phyloP scores from a whole-genome alignment of 2,113 vertebrate genomes.

The Lamprotornis superbus region DNA sequence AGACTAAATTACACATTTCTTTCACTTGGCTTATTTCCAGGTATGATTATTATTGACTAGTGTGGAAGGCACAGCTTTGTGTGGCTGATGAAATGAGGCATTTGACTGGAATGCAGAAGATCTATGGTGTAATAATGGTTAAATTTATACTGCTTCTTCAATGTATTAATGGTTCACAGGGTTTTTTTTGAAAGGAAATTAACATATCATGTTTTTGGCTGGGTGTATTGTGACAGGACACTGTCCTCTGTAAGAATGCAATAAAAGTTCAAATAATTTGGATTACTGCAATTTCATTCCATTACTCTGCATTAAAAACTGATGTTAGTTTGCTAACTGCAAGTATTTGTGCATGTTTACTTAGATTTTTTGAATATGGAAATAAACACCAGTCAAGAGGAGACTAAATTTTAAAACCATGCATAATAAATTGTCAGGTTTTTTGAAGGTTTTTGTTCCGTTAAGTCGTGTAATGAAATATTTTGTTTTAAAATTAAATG shows the following conservation, averaged over 20 bases:
- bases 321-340: background rate
- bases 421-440: background rate
- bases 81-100: background rate
- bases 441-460: background rate
- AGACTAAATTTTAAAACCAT: background rate
- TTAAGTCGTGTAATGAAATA: fast-evolving
- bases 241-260: background rate
- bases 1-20: background rate
- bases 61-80: background rate
- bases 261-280: background rate
- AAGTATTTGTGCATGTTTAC: background rate
- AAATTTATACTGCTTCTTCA: background rate
- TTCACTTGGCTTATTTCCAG: background rate
- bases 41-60: background rate
- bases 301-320: background rate
- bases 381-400: background rate
- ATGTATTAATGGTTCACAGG: background rate
- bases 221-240: background rate
- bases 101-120: background rate
- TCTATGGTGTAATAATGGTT: background rate
- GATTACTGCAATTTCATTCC: background rate
- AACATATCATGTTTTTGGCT: background rate
- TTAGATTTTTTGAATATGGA: background rate
- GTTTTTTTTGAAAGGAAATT: background rate
- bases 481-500: background rate